Conservation (phyloP, 1,140 invertebrate genomes). For the Macrocentrus cingulum region DNA sequence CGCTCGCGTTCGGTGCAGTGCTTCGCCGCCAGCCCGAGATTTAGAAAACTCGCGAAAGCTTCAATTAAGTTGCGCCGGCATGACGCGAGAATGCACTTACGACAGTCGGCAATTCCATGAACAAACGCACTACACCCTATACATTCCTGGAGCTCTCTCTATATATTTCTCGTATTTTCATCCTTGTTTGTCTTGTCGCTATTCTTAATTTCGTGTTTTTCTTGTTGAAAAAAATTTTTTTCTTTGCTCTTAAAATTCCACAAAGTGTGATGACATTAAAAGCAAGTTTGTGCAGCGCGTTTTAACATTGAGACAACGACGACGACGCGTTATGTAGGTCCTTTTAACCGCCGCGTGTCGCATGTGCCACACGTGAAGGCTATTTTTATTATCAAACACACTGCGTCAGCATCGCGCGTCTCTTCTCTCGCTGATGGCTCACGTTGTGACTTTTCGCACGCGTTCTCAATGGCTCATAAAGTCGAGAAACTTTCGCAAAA, state of each 20-base stretch:
- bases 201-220: too few relatives aligned
- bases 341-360: slow-evolving; percentile 38
- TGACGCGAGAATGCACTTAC: slow-evolving; percentile 35
- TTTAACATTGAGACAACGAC: too few relatives aligned
- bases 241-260: too few relatives aligned
- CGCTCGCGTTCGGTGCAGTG: too few relatives aligned
- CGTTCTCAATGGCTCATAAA: slow-evolving; percentile 12
- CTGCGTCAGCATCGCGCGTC: slow-evolving; percentile 11
- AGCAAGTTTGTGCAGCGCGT: too few relatives aligned
- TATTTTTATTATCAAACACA: slow-evolving; percentile 45
- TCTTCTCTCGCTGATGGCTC: too few relatives aligned
- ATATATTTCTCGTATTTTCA: neutral
- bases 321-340: too few relatives aligned
- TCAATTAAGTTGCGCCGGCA: slow-evolving; percentile 38
- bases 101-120: slow-evolving; percentile 4
- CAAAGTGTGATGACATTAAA: too few relatives aligned
- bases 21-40: too few relatives aligned
- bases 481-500: slow-evolving; percentile 5
- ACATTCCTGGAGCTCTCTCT: neutral
- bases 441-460: slow-evolving; percentile 12
- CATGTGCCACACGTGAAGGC: slow-evolving; percentile 35
- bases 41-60: slow-evolving; percentile 23
- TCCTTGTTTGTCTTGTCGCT: neutral
- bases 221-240: too few relatives aligned
- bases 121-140: slow-evolving; percentile 9